phyloP scores from a whole-genome alignment of 2,888 invertebrate genomes.

The Merodon equestris region DNA sequence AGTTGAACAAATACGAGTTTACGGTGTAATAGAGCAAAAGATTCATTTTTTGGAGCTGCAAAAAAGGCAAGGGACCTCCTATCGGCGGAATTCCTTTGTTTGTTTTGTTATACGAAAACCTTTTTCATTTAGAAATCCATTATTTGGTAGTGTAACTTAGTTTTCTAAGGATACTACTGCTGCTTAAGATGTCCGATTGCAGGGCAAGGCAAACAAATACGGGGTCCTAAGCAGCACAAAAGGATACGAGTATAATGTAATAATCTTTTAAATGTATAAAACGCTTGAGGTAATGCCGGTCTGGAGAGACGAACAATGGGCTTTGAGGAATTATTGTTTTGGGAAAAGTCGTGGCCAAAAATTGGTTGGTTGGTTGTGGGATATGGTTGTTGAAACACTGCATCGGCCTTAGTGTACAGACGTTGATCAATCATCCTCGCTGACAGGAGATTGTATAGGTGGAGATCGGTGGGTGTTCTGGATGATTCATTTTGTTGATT shows the following conservation, averaged over 20 bases:
- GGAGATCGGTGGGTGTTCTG: constrained; percentile 45
- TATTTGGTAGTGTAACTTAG: constrained; percentile 64
- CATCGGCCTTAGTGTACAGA: background rate
- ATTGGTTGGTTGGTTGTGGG: constrained; percentile 60
- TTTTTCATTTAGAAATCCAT: constrained; percentile 61
- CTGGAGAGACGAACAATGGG: constrained; percentile 26
- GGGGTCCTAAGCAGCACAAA: constrained; percentile 11
- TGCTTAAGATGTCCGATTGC: constrained; percentile 62
- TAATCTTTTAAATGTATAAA: constrained; percentile 65
- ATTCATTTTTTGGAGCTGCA: constrained; percentile 26
- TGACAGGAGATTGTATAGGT: constrained; percentile 35
- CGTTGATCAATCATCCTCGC: constrained; percentile 53
- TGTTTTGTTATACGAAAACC: constrained; percentile 58
- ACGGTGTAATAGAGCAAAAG: constrained; percentile 23
- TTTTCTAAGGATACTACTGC: constrained; percentile 51
- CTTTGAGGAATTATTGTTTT: constrained; percentile 45
- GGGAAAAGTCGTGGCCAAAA: constrained; percentile 56
- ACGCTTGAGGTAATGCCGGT: constrained; percentile 21
- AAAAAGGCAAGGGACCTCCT: constrained; percentile 45
- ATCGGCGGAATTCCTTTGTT: constrained; percentile 28
- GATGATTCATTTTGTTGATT: background rate
- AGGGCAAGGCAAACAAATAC: constrained; percentile 59
- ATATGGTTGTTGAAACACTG: constrained; percentile 41
- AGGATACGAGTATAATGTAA: constrained; percentile 38
- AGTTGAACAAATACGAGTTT: constrained; percentile 57